Conservation (phyloP, 2,113 vertebrate species). For the Tylochromis polylepis region DNA sequence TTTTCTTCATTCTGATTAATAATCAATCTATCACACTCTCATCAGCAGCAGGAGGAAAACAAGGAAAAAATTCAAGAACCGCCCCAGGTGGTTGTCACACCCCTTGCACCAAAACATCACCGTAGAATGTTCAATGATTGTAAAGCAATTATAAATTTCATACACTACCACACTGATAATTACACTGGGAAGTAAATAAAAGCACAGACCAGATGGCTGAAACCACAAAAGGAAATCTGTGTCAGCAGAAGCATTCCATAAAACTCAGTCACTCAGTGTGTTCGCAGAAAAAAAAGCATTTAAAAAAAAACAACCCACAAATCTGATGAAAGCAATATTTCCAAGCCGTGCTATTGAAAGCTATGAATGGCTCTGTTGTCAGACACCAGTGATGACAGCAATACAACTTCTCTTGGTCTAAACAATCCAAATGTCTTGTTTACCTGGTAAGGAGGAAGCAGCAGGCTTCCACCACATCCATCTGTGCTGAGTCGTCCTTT, state of each 20-base stretch:
- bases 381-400: not conserved
- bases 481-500: not conserved
- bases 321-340: not conserved
- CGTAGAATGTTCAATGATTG: no score
- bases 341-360: not conserved
- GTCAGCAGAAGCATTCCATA: not conserved
- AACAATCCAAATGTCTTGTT: constrained; percentile 9
- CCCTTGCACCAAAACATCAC: no score
- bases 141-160: no score
- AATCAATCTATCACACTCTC: no score
- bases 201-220: not conserved
- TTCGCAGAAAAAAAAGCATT: rapidly evolving
- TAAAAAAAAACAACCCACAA: not conserved
- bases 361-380: constrained; percentile 6
- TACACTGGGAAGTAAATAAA: not conserved
- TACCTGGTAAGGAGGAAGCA: constrained; percentile 20
- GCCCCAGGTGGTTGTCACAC: no score
- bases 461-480: not conserved
- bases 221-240: not conserved
- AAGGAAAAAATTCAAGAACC: no score
- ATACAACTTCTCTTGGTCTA: not conserved
- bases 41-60: no score
- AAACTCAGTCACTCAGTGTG: not conserved
- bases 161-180: no score
- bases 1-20: no score